phyloP scores from a whole-genome alignment of 2,797 vertebrate species.

The Taeniopygia guttata region DNA sequence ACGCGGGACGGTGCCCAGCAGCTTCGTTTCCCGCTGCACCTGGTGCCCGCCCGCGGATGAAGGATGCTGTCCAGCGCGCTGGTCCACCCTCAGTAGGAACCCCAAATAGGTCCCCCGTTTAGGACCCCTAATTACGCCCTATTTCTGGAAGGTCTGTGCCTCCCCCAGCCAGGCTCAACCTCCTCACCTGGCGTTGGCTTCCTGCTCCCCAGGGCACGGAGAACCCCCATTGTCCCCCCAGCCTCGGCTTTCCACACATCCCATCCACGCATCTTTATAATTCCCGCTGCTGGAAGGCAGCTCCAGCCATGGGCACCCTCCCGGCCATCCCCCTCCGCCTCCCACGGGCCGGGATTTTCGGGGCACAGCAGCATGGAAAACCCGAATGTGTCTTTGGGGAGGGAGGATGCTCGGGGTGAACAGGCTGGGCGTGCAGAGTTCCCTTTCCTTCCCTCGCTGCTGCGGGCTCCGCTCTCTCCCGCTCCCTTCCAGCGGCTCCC shows the following conservation, averaged over 20 bases:
- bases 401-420: background rate
- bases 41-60: background rate
- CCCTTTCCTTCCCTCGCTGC: background rate
- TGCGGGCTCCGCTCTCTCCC: rapidly evolving
- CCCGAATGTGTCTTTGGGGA: rapidly evolving
- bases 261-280: rapidly evolving
- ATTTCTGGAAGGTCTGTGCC: background rate
- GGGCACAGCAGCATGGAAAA: rapidly evolving
- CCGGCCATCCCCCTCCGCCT: rapidly evolving
- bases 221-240: rapidly evolving
- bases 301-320: rapidly evolving
- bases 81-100: rapidly evolving
- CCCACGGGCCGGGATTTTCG: rapidly evolving
- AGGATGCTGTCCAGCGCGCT: background rate
- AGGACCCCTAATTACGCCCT: background rate
- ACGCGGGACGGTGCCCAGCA: background rate
- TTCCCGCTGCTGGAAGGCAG: background rate
- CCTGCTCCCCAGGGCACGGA: background rate
- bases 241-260: background rate
- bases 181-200: background rate
- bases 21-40: rapidly evolving
- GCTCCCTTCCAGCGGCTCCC: background rate
- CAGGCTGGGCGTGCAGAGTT: rapidly evolving
- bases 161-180: background rate
- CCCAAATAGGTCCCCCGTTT: rapidly evolving